Percentiles rank a stretch among this genome's conserved stretches.
Conservation (phyloP, 2,113 vertebrate species). For the Chitala chitala region DNA sequence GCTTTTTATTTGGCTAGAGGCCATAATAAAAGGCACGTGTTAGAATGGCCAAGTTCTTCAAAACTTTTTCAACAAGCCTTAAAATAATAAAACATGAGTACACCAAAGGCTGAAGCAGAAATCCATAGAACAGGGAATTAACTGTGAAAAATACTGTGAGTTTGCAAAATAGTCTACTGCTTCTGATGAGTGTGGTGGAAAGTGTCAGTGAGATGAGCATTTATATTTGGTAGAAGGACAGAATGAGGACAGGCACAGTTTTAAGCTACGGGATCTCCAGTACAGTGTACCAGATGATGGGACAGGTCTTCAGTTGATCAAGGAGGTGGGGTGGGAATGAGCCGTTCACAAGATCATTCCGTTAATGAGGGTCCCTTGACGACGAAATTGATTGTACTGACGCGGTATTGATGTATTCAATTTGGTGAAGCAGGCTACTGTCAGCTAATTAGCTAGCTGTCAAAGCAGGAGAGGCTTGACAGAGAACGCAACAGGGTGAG, state of each 20-base stretch:
- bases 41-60: no score
- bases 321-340: background rate
- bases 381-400: constrained; percentile 11
- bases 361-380: constrained; percentile 9
- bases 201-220: background rate
- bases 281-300: background rate
- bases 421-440: background rate
- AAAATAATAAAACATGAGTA: no score
- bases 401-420: constrained; percentile 1
- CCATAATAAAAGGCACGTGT: no score
- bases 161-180: background rate
- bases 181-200: background rate
- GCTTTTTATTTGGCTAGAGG: no score
- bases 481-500: background rate
- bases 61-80: no score
- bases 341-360: background rate
- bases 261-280: background rate
- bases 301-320: background rate
- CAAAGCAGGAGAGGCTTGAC: background rate
- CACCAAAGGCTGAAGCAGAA: no score
- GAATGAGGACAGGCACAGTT: background rate
- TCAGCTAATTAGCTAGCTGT: constrained; percentile 9
- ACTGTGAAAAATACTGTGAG: background rate
- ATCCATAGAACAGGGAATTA: background rate
- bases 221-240: background rate